Base-by-base conservation (phyloP, 2,888 invertebrate genomes). In the Noctua janthina region DNA sequence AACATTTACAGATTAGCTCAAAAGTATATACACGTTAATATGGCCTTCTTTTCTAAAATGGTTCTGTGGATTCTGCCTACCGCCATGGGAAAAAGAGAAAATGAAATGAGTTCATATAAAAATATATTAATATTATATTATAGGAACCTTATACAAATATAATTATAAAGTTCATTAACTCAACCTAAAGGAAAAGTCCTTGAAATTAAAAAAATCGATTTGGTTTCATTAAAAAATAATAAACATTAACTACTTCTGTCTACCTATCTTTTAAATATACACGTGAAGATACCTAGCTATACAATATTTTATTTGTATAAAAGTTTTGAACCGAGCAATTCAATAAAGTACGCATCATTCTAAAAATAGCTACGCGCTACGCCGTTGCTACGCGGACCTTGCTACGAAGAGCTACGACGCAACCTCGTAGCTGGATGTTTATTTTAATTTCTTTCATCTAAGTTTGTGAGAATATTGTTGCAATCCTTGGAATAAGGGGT, bases 331-430 rank as follows among this genome's bases (percentile, higher is more conserved):
- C 29, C 23, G 15, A 70, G 59, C 74, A 46, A 66, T 84, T 79
- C 43, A 39, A 74, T 70, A 70, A 79, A 82, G 59, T 79, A 79
- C 79, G 76, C 66, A 29, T 62, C 71, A 29, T 72, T 67, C 71
- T 86, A 86, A 35, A 78, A 82, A 84, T 71, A 82, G 82, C 82
- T 74, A 69, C 75, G 79, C 73, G 64, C 78, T 85, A 83, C 81
- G 78, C 35, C 56, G 84, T 82, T 86, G 84, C 89, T 89, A 89
- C 88, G 87, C 75, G 74, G 88, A 80, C 83, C 84, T 79, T 74
- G 85, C 89, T 88, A 88, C 89, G 86, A 76, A 64, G 49, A 56
- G 80, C 85, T 85, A 87, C 87, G 78, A n/a, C 17, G n/a, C n/a
- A 66, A 59, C 39, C 43, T 74, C 79, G 73, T 76, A 82, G 70